Evolutionary conservation across 2,888 invertebrate genomes (phyloP).

Genomic region (Caenorhabditis sp.): DNA sequence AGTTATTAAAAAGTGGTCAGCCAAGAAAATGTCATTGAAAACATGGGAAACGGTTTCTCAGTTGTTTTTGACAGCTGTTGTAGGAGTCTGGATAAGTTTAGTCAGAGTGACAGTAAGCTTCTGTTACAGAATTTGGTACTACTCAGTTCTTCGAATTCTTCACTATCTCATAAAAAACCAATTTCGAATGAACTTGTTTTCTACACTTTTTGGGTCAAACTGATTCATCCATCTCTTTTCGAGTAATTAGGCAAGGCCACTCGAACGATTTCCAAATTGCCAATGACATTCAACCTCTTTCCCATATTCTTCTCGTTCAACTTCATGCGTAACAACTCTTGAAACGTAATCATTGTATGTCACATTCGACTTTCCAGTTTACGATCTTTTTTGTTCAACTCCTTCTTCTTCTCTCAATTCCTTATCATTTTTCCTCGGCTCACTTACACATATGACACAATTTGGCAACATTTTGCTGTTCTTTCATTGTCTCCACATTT

Average conservation of each 20-base stretch:
- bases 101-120: too few species aligned
- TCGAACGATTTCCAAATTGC: constrained; percentile 11
- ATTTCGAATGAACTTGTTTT: neutral
- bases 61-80: too few species aligned
- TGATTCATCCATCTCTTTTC: constrained; percentile 14
- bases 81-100: too few species aligned
- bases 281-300: constrained; percentile 20
- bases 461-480: constrained; percentile 55
- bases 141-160: too few species aligned
- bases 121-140: too few species aligned
- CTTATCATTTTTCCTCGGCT: constrained; percentile 27
- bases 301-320: constrained; percentile 11
- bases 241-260: constrained; percentile 35
- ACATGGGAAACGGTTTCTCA: neutral
- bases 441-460: constrained; percentile 42
- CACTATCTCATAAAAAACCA: too few species aligned
- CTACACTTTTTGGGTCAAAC: constrained; percentile 11
- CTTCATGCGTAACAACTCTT: constrained; percentile 10
- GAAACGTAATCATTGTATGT: constrained; percentile 1
- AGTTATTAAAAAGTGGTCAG: too few species aligned
- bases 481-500: constrained; percentile 56
- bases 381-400: constrained; percentile 43
- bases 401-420: constrained; percentile 30
- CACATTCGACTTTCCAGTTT: constrained; percentile 28
- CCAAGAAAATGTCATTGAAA: too few species aligned